Base-by-base conservation (phyloP, 2,797 vertebrate genomes). In the Limosa lapponica region DNA sequence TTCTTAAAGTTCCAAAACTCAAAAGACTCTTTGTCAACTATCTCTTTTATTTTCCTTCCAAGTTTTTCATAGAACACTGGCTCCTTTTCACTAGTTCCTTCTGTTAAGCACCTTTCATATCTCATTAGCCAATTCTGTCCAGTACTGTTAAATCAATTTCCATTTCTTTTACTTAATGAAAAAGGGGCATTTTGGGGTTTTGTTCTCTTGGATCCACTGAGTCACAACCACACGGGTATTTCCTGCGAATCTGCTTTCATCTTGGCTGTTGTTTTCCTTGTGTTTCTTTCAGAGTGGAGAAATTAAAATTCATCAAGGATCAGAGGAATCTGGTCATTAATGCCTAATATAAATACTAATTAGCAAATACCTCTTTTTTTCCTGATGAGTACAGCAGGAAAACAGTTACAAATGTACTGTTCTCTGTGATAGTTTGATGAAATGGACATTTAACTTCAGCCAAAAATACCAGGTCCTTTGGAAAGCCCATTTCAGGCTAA, bases 31-130 rank as follows among this genome's bases (percentile, higher is more conserved):
- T 91, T 96, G 91, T 96, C 82, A 94, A 73, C 44, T 54, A 28
- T 28, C 57, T 75, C 83, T 89, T 93, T 90, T 93, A 59, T 88
- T 90, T 93, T 93, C 86, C 64, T 94, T 87, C 77, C 88, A 94
- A 95, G 41, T 52, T 93, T 66, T 86, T 86, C 90, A 88, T 48
- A 96, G 73, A 75, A 94, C 70, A 82, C 49, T 86, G 65, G 39
- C n/a, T 88, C 52, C 74, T 91, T 91, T 96, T 96, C 78, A 91
- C 72, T 74, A 93, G 64, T 48, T 81, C 81, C 88, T 96, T 93
- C 83, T 67, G 72, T 77, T 88, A 93, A 86, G 83, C 77, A 87
- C 81, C 82, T 91, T 93, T 88, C 83, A 84, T 80, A 85, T 55
- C 67, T 46, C 52, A 86, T 92, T 94, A 96, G 70, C 66, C 94